These are phyloP conservation scores for Drosophila borborema DNA, from an alignment of 2,888 invertebrate genomes.

Conservation along the genomic window DNA sequence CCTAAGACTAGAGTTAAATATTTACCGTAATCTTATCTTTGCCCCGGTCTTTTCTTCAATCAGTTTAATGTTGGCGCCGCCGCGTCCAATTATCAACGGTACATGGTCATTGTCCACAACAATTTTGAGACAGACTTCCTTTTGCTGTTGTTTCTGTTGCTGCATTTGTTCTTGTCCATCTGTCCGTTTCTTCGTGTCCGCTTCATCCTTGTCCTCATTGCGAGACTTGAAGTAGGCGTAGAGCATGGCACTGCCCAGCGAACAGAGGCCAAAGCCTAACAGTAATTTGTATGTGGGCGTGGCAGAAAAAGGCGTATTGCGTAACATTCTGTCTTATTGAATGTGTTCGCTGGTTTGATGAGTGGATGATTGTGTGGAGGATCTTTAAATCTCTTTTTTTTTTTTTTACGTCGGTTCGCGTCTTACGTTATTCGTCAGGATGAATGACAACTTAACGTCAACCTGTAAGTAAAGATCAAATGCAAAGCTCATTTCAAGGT, in stretches of 20 bases:
- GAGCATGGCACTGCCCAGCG: slow-evolving; percentile 89
- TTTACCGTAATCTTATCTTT: slow-evolving; percentile 85
- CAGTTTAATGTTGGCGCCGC: slow-evolving; percentile 91
- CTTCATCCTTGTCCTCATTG: slow-evolving; percentile 85
- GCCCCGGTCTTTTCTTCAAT: slow-evolving; percentile 91
- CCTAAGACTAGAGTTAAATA: slow-evolving; percentile 21
- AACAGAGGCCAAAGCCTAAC: slow-evolving; percentile 89
- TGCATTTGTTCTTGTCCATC: slow-evolving; percentile 39
- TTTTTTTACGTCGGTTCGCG: not conserved
- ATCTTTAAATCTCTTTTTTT: slow-evolving; percentile 2
- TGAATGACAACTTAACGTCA: slow-evolving; percentile 13
- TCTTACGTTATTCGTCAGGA: not conserved
- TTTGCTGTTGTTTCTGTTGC: slow-evolving; percentile 47
- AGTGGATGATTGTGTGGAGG: slow-evolving; percentile 7
- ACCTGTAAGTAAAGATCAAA: slow-evolving; percentile 46
- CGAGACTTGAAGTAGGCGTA: slow-evolving; percentile 89
- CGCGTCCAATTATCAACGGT: slow-evolving; percentile 90
- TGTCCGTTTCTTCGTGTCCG: slow-evolving; percentile 18
- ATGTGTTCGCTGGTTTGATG: not conserved
- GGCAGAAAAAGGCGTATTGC: slow-evolving; percentile 71
- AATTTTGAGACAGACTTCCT: slow-evolving; percentile 87
- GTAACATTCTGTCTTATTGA: slow-evolving; percentile 74
- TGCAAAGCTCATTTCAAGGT: slow-evolving; percentile 9
- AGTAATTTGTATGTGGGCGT: slow-evolving; percentile 86
- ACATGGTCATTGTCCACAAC: slow-evolving; percentile 88